Evolutionary conservation across 2,888 invertebrate species (phyloP), one percentile per base, ranked within the genome.

Genomic region (Marronus borbonicus): DNA sequence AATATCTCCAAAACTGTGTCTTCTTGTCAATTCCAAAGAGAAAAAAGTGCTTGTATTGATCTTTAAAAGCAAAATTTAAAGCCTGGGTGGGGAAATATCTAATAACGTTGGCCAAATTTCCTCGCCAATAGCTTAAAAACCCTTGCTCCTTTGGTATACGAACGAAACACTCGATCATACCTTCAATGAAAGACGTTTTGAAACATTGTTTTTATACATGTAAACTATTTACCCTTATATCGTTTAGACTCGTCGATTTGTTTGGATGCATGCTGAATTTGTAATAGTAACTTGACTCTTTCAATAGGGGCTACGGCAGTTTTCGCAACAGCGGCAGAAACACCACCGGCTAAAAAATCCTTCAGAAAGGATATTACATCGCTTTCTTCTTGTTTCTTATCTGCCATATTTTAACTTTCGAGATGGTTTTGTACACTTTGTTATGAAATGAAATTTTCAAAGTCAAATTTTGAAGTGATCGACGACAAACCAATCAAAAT

Each of bases 251-350:
- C 92, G 4, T 95, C 84, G 84, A 97, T 96, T 90, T 97, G 96
- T 90, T 96, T 97, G 85, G 95, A 96, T 82, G 97, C 95, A 90
- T 96, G 95, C 90, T 98, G 98, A 82, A 98, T 97, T 90, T 98
- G 98, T 82, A 98, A 91, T 81, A 98, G 92, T 83, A 98, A 90
- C 89, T 98, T 98, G 70, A 98, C 97, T 86, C 98, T 93, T 90
- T 98, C 98, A 86, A 98, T 98, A 77, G 98, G 98, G 24, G 98
- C 98, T 79, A 97, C 97, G 60, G 95, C 94, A 62, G 98, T 98
- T 89, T 98, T 98, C 74, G 98, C 97, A 82, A 97, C 93, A 52
- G 97, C 98, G 44, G 98, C 98, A 58, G 98, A 95, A 65, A 97
- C 91, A 81, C 98, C 98, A 83, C 98, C 98, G 81, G 97, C 97